Evolutionary conservation across 1,140 invertebrate species (phyloP).

Genomic region (Drosophila serrata): DNA sequence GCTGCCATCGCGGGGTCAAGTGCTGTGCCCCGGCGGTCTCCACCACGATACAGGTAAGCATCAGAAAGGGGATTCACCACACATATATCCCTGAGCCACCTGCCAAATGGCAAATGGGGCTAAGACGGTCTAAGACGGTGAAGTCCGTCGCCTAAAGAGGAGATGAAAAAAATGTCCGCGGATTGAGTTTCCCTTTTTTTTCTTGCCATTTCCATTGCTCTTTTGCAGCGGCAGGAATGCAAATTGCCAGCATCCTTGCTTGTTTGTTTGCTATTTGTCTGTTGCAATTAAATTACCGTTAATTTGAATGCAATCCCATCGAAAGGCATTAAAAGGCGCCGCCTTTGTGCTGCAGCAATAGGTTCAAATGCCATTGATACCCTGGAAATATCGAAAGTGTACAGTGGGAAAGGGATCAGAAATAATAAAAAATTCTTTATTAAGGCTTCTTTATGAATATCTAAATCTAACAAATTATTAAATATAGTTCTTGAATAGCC

Average conservation of each 20-base stretch:
- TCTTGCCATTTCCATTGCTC: slow-evolving; percentile 9
- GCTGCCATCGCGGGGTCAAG: slow-evolving; percentile 86
- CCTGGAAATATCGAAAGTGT: not conserved
- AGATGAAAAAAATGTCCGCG: not conserved
- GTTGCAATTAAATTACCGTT: slow-evolving; percentile 61
- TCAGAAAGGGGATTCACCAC: not conserved
- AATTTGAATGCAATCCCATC: slow-evolving; percentile 56
- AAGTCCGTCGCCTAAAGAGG: slow-evolving; percentile 5
- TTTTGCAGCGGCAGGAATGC: slow-evolving; percentile 18
- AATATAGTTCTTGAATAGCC: too few species aligned
- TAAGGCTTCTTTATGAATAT: too few species aligned
- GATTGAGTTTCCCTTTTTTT: slow-evolving; percentile 1
- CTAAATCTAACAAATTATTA: too few species aligned
- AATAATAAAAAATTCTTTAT: not conserved
- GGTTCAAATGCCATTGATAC: slow-evolving; percentile 10
- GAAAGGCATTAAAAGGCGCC: slow-evolving; percentile 17
- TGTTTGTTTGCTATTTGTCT: slow-evolving; percentile 44
- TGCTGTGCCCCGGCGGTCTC: slow-evolving; percentile 88
- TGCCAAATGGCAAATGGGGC: slow-evolving; percentile 15
- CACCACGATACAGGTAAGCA: slow-evolving; percentile 87
- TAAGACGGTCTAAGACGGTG: slow-evolving; percentile 33
- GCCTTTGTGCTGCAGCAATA: not conserved
- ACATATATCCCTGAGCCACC: not conserved
- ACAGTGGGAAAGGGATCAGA: not conserved
- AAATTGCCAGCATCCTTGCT: slow-evolving; percentile 8